Evolutionary conservation across 2,113 vertebrate species (phyloP), one percentile per base, ranked within the genome.

Genomic region (Castor canadensis): DNA sequence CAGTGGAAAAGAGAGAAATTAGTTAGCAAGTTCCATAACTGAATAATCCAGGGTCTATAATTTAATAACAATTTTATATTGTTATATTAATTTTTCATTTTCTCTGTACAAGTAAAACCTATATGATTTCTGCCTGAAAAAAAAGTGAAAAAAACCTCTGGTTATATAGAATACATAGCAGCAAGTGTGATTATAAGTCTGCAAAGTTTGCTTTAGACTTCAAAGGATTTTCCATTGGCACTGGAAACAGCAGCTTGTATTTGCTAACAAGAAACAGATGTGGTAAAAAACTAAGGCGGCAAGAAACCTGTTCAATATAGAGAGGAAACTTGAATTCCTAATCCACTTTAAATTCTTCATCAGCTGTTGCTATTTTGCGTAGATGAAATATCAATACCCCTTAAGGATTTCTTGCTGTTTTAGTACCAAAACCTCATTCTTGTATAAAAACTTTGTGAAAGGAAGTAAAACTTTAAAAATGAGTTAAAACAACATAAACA

Each of bases 211-310:
- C 71, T 56, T 80, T 86, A 69, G 56, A 95, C 24, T 56, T 19
- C 58, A 17, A 47, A 87, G 90, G 91, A 38, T 54, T 97, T 94
- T 97, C 60, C 45, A 47, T 67, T 8, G 91, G 75, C 47, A 43
- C 77, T 96, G 93, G 76, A 96, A 95, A 93, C 80, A 95, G 77
- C 87, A 96, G 67, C 92, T 97, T 95, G 93, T n/a, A 16, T 66
- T 95, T 95, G 91, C 94, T 97, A 94, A 89, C 6, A 45, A 96
- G 77, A 96, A 93, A 95, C 91, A 97, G 40, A 71, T 96, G 60
- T 96, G 95, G 84, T 95, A 87, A 86, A 97, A 97, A 96, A 96
- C 77, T 35, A 77, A 98, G 94, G 77, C 75, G 93, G 72, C 43
- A 87, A 90, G 86, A 97, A 97, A 87, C 89, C 90, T 94, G 88